Evolutionary conservation across 2,888 invertebrate species (phyloP).

Genomic region (Andrena bucephala): DNA sequence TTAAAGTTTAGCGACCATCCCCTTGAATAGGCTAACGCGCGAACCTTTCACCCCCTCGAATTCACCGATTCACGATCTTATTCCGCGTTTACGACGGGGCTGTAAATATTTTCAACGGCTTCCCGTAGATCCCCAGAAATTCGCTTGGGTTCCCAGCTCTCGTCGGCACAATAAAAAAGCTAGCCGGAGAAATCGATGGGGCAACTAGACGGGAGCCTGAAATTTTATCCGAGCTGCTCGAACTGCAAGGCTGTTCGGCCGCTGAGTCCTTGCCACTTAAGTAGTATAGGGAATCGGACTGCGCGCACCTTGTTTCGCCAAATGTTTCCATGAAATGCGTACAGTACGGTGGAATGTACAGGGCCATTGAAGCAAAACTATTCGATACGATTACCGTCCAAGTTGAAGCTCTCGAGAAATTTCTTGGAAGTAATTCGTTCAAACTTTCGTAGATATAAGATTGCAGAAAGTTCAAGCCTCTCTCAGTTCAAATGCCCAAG

Average conservation of each 20-base stretch:
- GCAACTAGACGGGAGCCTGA: neutral
- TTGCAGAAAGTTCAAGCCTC: neutral
- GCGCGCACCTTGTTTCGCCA: too few species aligned
- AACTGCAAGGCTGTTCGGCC: neutral
- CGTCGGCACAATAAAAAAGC: neutral
- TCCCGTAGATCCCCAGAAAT: slow-evolving; percentile 4
- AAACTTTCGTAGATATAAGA: too few species aligned
- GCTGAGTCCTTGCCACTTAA: neutral
- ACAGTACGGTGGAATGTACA: too few species aligned
- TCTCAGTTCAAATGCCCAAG: neutral
- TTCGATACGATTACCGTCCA: too few species aligned
- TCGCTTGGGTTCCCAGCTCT: neutral
- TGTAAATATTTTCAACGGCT: slow-evolving; percentile 37
- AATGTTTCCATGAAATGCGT: too few species aligned
- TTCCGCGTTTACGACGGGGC: slow-evolving; percentile 17
- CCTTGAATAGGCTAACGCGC: neutral
- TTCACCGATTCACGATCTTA: slow-evolving; percentile 4
- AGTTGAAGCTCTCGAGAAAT: too few species aligned
- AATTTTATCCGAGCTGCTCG: neutral
- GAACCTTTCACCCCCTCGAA: neutral
- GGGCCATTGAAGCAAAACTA: too few species aligned
- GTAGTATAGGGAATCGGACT: too few species aligned
- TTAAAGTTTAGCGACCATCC: slow-evolving; percentile 24
- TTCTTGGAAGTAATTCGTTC: too few species aligned
- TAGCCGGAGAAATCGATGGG: slow-evolving; percentile 20